These are phyloP conservation scores for Astropecten irregularis DNA, from an alignment of 53 echinoderm and acorn worm species.

Conservation along the genomic window DNA sequence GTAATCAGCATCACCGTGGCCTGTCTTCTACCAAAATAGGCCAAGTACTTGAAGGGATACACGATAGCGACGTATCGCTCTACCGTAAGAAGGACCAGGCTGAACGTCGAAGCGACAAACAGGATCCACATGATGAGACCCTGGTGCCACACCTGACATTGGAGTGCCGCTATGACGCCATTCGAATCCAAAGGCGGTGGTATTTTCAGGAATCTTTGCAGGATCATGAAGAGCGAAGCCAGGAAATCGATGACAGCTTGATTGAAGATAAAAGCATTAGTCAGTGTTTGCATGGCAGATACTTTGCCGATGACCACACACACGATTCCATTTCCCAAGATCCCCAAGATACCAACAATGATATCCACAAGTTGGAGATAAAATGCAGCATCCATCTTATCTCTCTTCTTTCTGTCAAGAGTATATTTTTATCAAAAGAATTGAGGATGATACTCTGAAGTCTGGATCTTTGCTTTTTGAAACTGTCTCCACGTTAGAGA, in stretches of 20 bases:
- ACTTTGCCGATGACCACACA: constrained; percentile 68
- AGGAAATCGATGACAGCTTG: no score
- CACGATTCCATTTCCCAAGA: constrained; percentile 69
- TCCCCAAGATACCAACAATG: no score
- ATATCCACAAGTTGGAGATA: no score
- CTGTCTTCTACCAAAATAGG: constrained; percentile 52
- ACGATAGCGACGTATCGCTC: constrained; percentile 83
- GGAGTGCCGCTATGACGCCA: constrained; percentile 26
- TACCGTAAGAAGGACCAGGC: constrained; percentile 69
- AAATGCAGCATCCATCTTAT: no score
- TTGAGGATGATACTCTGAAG: no score
- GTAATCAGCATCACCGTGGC: constrained; percentile 33
- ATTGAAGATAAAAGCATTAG: constrained; percentile 81
- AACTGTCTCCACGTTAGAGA: no score
- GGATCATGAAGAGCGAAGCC: constrained; percentile 66
- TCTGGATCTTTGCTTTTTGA: no score
- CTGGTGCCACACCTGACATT: constrained; percentile 70
- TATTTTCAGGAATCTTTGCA: not conserved
- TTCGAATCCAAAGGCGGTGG: not conserved
- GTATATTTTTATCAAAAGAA: no score
- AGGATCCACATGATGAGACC: constrained; percentile 65
- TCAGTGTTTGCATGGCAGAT: constrained; percentile 54
- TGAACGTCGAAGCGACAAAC: constrained; percentile 77
- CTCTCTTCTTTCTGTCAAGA: no score
- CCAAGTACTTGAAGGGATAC: constrained; percentile 72